Conservation (phyloP, 2,797 vertebrate genomes). For the Pangasius larnaudii region DNA sequence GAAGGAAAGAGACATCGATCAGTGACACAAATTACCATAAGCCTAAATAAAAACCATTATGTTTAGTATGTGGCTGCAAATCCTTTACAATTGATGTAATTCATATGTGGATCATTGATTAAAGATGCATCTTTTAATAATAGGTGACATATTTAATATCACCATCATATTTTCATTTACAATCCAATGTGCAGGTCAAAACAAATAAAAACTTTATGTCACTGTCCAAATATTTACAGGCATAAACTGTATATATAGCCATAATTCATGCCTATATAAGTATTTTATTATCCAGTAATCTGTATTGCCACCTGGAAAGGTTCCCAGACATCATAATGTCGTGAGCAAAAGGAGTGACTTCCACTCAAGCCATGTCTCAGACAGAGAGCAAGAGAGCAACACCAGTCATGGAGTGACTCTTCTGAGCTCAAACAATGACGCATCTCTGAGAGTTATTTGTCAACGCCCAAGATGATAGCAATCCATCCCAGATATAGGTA, state of each 20-base stretch:
- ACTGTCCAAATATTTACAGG: not conserved
- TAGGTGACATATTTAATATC: not conserved
- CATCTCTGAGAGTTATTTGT: slow-evolving; percentile 4
- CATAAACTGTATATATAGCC: not conserved
- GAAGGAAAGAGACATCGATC: not conserved
- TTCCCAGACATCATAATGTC: not conserved
- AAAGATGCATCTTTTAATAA: not conserved
- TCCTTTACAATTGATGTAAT: not conserved
- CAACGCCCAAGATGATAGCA: not conserved
- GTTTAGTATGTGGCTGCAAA: not conserved
- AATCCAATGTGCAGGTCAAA: not conserved
- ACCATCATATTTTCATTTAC: not conserved
- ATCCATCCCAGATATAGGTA: not conserved
- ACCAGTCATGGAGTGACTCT: not conserved
- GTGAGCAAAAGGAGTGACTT: not conserved
- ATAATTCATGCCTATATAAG: slow-evolving; percentile 6
- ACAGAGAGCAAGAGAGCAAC: not conserved
- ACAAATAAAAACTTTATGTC: not conserved
- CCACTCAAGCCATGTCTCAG: not conserved
- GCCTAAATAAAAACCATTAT: not conserved
- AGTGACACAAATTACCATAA: not conserved
- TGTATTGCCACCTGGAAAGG: not conserved
- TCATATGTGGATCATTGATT: not conserved
- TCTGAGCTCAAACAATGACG: not conserved
- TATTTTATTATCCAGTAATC: slow-evolving; percentile 4